Percentiles rank a stretch among this genome's conserved stretches.
Conservation (phyloP, 2,113 vertebrate species). For the Archocentrus centrarchus region DNA sequence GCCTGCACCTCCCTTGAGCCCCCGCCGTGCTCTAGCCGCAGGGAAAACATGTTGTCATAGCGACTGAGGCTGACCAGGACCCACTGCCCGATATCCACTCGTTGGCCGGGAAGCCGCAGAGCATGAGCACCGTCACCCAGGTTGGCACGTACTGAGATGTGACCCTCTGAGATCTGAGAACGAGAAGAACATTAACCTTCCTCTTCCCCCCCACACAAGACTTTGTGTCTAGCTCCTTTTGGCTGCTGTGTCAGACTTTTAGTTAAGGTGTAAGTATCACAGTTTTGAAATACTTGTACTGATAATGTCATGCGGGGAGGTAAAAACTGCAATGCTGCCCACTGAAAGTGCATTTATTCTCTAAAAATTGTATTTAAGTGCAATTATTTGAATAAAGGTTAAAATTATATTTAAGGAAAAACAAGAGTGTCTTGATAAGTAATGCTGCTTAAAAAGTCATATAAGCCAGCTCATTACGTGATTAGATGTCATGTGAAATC, state of each 20-base stretch:
- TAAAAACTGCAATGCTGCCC: not conserved
- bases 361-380: not conserved
- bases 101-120: slow-evolving; percentile 77
- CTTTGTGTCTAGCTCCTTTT: not conserved
- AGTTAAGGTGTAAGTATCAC: not conserved
- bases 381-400: not conserved
- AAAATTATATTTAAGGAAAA: not conserved
- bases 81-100: slow-evolving; percentile 89
- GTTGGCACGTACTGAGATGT: slow-evolving; percentile 81
- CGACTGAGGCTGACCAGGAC: slow-evolving; percentile 83
- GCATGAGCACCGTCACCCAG: slow-evolving; percentile 80
- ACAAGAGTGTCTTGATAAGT: not conserved
- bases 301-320: not conserved
- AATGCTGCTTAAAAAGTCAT: not conserved
- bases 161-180: slow-evolving; percentile 83
- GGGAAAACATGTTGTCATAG: slow-evolving; percentile 85
- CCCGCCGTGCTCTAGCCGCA: slow-evolving; percentile 85
- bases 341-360: not conserved
- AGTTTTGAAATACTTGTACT: not conserved
- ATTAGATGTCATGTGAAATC: not conserved
- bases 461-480: not conserved
- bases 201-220: not conserved
- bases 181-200: not conserved
- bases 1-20: slow-evolving; percentile 83
- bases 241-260: not conserved